These are phyloP conservation scores for Thecophora atra DNA, from an alignment of 2,888 invertebrate genomes.

Conservation along the genomic window DNA sequence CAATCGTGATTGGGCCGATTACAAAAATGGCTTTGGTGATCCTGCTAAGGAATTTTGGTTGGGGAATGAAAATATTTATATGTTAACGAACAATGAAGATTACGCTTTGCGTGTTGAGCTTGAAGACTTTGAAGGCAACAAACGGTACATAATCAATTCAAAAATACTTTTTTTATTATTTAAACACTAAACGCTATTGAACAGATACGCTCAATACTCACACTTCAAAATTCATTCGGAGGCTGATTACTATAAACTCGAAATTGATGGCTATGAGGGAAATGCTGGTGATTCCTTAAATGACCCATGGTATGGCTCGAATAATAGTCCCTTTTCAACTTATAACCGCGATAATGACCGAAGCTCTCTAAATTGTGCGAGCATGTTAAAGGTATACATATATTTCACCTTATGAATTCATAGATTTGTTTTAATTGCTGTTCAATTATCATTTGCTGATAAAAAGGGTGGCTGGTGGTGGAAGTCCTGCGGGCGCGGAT, in stretches of 20 bases:
- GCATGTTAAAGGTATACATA: constrained; percentile 78
- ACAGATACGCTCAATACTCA: constrained; percentile 87
- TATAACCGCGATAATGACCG: constrained; percentile 93
- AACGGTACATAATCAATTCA: constrained; percentile 70
- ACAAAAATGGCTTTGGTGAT: constrained; percentile 92
- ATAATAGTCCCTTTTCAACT: constrained; percentile 92
- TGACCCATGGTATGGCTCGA: constrained; percentile 94
- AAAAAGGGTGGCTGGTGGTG: constrained; percentile 89
- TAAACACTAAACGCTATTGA: constrained; percentile 40
- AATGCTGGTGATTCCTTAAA: constrained; percentile 91
- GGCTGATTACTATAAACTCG: constrained; percentile 89
- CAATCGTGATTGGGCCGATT: constrained; percentile 91
- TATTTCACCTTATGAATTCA: background rate
- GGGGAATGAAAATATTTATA: constrained; percentile 92
- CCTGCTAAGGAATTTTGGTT: constrained; percentile 91
- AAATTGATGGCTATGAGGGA: constrained; percentile 91
- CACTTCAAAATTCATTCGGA: constrained; percentile 93
- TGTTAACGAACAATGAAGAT: constrained; percentile 91
- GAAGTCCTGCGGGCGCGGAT: constrained; percentile 90
- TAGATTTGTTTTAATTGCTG: background rate
- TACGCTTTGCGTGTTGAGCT: constrained; percentile 87
- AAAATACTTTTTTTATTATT: background rate
- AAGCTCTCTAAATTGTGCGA: constrained; percentile 89
- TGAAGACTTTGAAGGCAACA: constrained; percentile 92
- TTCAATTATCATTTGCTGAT: constrained; percentile 10